These are phyloP conservation scores for Athripsodes cinereus DNA, from an alignment of 2,888 invertebrate species.

Conservation along the genomic window DNA sequence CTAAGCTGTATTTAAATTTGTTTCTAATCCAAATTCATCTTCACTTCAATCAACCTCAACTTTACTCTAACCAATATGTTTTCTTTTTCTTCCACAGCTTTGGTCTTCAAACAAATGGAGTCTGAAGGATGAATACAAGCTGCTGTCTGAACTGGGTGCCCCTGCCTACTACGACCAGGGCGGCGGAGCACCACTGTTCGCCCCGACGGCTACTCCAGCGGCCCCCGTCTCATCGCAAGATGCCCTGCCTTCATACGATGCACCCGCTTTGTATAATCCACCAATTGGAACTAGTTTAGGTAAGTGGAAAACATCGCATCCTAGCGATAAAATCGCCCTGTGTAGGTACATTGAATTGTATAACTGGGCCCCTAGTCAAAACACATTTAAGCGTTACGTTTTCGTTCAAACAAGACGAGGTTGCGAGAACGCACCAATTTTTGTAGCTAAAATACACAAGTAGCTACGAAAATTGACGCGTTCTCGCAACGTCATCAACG, in stretches of 20 bases:
- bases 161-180: slow-evolving; percentile 42
- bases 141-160: slow-evolving; percentile 73
- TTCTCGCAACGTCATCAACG: too few species aligned
- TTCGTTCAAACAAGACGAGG: too few species aligned
- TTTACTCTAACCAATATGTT: too few species aligned
- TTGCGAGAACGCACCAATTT: too few species aligned
- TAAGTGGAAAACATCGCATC: too few species aligned
- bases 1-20: too few species aligned
- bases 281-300: slow-evolving; percentile 66
- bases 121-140: slow-evolving; percentile 85
- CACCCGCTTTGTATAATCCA: slow-evolving; percentile 67
- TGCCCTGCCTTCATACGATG: slow-evolving; percentile 44
- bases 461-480: too few species aligned
- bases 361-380: neutral
- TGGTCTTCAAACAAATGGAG: slow-evolving; percentile 89
- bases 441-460: too few species aligned
- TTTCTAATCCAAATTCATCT: too few species aligned
- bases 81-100: slow-evolving; percentile 44
- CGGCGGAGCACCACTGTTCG: slow-evolving; percentile 43
- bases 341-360: neutral
- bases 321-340: too few species aligned
- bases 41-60: too few species aligned
- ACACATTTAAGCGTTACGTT: too few species aligned
- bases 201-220: slow-evolving; percentile 48
- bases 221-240: slow-evolving; percentile 51